A percentile compares a stretch with the other conserved stretches of the same genome.
Conservation (phyloP, 2,113 vertebrate species). For the Theristicus caerulescens region DNA sequence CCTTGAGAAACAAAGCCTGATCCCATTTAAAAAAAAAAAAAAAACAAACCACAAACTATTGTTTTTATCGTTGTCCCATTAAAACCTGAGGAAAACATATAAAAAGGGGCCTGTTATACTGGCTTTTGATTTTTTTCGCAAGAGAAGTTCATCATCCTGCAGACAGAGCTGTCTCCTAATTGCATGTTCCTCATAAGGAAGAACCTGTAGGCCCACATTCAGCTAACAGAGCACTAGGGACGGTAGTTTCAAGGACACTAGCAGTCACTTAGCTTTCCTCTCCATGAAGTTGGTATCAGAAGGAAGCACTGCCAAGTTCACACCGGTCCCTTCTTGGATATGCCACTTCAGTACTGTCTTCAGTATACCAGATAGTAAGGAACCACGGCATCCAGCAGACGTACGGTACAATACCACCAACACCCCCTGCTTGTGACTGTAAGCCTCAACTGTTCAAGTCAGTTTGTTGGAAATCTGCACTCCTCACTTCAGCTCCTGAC, state of each 20-base stretch:
- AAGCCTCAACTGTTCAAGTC: accelerated
- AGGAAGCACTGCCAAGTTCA: background rate
- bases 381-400: background rate
- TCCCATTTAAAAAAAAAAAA: background rate
- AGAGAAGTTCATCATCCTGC: background rate
- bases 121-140: background rate
- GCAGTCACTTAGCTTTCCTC: background rate
- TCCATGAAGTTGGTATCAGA: background rate
- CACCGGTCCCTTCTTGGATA: background rate
- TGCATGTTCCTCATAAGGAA: background rate
- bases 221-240: background rate
- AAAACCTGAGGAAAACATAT: background rate
- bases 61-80: background rate
- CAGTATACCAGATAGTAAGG: background rate
- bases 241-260: background rate
- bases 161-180: background rate
- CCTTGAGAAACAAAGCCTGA: background rate
- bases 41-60: background rate
- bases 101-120: background rate
- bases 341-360: background rate
- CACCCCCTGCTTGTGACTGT: background rate
- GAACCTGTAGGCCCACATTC: background rate
- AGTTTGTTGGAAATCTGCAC: background rate
- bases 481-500: background rate
- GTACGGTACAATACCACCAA: accelerated